These are phyloP conservation scores for Sapajus apella DNA, from an alignment of 2,113 vertebrate genomes.

Conservation along the genomic window DNA sequence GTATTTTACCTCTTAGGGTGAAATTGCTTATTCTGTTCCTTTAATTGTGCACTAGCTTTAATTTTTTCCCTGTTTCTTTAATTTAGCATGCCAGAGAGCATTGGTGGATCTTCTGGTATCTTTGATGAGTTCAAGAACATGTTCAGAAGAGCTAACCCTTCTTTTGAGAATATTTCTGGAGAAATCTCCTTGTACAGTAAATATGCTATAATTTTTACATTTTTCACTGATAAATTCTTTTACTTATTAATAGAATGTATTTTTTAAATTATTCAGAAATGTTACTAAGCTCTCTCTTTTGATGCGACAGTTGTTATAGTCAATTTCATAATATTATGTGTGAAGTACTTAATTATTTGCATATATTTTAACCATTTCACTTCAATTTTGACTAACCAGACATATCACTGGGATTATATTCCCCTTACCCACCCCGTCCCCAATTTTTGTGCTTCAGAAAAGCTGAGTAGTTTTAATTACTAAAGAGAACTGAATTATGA, in stretches of 20 bases:
- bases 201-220: conserved; percentile 69
- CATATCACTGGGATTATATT: not conserved
- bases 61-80: conserved; percentile 32
- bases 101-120: conserved; percentile 94
- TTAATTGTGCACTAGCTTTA: conserved; percentile 40
- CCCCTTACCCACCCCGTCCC: not conserved
- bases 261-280: conserved; percentile 12
- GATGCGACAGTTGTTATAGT: not conserved
- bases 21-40: conserved; percentile 18
- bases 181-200: conserved; percentile 94
- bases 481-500: conserved; percentile 32
- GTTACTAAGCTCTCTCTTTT: not conserved
- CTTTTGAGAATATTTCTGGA: conserved; percentile 95
- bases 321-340: not conserved
- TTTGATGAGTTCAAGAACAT: conserved; percentile 93
- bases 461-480: conserved; percentile 34
- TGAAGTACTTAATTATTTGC: not conserved
- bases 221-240: not conserved
- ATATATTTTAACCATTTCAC: conserved; percentile 14
- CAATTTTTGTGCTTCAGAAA: conserved; percentile 38
- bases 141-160: conserved; percentile 93
- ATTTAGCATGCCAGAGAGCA: conserved; percentile 91
- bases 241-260: not conserved
- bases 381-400: conserved; percentile 24
- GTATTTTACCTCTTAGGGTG: conserved; percentile 35